phyloP scores from a whole-genome alignment of 2,113 vertebrate genomes.

The Pyrgilauda ruficollis region DNA sequence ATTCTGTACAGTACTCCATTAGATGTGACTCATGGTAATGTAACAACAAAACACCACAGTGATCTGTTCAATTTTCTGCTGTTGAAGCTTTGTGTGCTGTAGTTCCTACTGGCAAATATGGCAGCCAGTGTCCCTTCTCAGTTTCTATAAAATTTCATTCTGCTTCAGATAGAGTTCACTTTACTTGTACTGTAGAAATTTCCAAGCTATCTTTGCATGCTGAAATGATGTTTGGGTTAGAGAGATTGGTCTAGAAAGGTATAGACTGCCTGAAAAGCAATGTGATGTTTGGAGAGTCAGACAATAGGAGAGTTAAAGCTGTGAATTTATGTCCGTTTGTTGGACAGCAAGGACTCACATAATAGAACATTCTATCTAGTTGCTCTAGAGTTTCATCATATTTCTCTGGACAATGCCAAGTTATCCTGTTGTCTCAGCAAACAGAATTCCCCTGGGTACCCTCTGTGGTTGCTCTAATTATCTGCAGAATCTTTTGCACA shows the following conservation, averaged over 20 bases:
- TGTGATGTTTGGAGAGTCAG: background rate
- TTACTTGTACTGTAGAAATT: background rate
- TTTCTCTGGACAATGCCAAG: background rate
- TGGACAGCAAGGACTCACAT: background rate
- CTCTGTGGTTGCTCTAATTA: background rate
- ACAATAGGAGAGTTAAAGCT: background rate
- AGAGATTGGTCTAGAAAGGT: background rate
- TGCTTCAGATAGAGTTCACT: background rate
- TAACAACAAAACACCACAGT: background rate
- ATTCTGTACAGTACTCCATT: background rate
- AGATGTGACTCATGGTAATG: background rate
- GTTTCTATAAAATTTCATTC: background rate
- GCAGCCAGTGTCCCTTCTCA: background rate
- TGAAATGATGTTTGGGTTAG: background rate
- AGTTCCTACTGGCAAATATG: background rate
- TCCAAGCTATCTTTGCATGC: background rate
- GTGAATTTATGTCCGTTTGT: background rate
- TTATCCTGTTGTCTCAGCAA: background rate
- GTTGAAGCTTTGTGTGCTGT: background rate
- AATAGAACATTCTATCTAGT: background rate
- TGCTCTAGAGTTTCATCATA: background rate
- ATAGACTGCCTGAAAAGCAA: background rate
- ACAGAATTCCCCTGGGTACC: background rate
- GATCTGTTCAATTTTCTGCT: background rate
- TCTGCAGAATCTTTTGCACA: background rate